These are phyloP conservation scores for Petrosia ficiformis DNA, from an alignment of 37 sponge, comb jelly and placozoan species.

Conservation along the genomic window DNA sequence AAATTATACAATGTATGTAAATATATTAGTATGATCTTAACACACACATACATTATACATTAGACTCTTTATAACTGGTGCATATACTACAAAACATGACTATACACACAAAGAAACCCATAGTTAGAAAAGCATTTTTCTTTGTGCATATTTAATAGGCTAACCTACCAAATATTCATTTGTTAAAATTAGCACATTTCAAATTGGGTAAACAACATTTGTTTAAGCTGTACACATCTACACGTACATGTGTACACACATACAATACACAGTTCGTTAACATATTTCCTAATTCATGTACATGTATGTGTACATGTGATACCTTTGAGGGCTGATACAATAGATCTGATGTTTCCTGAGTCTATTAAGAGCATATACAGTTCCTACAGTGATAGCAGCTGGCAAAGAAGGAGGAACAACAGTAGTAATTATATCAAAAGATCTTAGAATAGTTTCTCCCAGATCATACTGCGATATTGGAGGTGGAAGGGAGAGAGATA, in stretches of 20 bases:
- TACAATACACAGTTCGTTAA: neutral
- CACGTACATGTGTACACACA: too few species aligned
- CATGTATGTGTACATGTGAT: too few species aligned
- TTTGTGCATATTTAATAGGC: neutral
- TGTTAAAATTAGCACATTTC: too few species aligned
- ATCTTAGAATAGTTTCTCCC: conserved; percentile 50
- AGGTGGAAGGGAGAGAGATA: neutral
- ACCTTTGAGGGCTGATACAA: conserved; percentile 97
- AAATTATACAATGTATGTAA: conserved; percentile 68
- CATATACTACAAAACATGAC: neutral
- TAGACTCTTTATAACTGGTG: neutral
- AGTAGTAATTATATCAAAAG: conserved; percentile 85
- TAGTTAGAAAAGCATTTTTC: neutral
- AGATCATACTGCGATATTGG: conserved; percentile 40
- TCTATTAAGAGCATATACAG: conserved; percentile 79
- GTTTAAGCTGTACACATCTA: too few species aligned
- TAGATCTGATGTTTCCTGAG: conserved; percentile 80
- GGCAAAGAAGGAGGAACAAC: conserved; percentile 94
- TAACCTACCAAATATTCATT: too few species aligned
- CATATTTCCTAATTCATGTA: too few species aligned
- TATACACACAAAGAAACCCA: neutral
- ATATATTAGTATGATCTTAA: conserved; percentile 85
- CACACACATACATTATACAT: conserved; percentile 80
- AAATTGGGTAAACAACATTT: too few species aligned
- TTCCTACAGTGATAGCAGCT: conserved; percentile 94